A percentile compares a stretch with the other conserved stretches of the same genome.
Conservation (phyloP, 2,113 vertebrate species). For the Centropristis striata region DNA sequence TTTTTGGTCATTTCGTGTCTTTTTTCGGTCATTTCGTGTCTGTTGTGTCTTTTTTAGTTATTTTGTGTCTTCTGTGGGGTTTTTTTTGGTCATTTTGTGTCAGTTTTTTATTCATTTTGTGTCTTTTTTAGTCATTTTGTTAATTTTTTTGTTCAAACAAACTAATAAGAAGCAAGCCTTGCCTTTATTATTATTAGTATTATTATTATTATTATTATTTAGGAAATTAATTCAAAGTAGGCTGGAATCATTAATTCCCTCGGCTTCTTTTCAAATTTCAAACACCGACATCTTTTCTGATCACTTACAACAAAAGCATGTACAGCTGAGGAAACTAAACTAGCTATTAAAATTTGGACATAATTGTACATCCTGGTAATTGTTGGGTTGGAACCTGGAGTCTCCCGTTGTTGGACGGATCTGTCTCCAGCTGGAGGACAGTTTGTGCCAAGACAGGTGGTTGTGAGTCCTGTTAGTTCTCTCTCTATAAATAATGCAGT, state of each 20-base stretch:
- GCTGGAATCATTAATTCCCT: neutral
- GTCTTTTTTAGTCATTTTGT: too few relatives aligned
- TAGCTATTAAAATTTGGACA: neutral
- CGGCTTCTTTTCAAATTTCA: neutral
- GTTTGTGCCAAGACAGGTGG: conserved; percentile 10
- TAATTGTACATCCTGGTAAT: neutral
- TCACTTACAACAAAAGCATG: neutral
- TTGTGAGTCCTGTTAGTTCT: neutral
- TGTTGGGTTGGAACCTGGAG: neutral
- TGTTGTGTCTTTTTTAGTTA: too few relatives aligned
- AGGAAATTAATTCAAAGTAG: neutral
- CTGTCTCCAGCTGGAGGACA: conserved; percentile 1
- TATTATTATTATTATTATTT: too few relatives aligned
- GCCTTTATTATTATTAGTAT: too few relatives aligned
- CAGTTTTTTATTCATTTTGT: too few relatives aligned
- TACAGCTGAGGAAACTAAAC: neutral
- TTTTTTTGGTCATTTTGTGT: too few relatives aligned
- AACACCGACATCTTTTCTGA: neutral
- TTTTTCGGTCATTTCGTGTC: too few relatives aligned
- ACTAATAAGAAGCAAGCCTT: too few relatives aligned
- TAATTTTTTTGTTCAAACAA: too few relatives aligned
- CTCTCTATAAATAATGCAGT: conserved; percentile 54
- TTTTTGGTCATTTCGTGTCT: too few relatives aligned
- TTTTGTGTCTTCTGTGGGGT: too few relatives aligned
- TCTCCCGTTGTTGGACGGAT: neutral